Conservation (phyloP, 1,140 invertebrate genomes). For the Pachyrhynchus sulphureomaculatus region DNA sequence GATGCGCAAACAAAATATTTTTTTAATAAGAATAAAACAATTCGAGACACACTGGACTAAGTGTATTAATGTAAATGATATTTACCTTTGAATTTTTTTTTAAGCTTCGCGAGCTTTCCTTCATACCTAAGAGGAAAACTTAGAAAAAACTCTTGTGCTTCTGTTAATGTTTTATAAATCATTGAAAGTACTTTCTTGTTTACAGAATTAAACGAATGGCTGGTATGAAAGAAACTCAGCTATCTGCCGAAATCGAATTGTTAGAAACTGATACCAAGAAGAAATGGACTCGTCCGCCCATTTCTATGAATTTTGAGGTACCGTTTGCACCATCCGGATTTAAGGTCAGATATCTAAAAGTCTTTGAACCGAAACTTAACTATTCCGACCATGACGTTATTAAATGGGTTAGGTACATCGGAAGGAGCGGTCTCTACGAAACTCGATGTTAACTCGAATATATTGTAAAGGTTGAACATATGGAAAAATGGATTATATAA, state of each 20-base stretch:
- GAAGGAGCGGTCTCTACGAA: constrained; percentile 97
- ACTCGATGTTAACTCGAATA: constrained; percentile 82
- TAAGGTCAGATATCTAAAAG: constrained; percentile 98
- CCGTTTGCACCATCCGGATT: constrained; percentile 97
- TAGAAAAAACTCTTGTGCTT: too few species aligned
- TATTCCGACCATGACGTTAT: constrained; percentile 99
- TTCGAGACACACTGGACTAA: too few species aligned
- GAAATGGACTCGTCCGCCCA: constrained; percentile 99
- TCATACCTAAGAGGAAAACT: too few species aligned
- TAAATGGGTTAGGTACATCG: constrained; percentile 99
- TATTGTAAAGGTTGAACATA: not conserved
- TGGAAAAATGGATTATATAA: too few species aligned
- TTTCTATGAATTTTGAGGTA: constrained; percentile 99
- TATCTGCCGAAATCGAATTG: constrained; percentile 99
- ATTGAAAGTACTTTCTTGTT: too few species aligned
- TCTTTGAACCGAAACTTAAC: constrained; percentile 99
- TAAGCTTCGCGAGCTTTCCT: too few species aligned
- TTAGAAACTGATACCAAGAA: constrained; percentile 98
- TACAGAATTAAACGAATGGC: constrained; percentile 97
- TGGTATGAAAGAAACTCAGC: constrained; percentile 99
- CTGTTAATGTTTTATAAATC: too few species aligned
- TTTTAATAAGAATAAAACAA: too few species aligned
- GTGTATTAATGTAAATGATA: too few species aligned
- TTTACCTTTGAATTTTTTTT: too few species aligned
- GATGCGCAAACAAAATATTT: too few species aligned